These are phyloP conservation scores for Thymelicus sylvestris DNA, from an alignment of 2,888 invertebrate genomes.

Conservation along the genomic window DNA sequence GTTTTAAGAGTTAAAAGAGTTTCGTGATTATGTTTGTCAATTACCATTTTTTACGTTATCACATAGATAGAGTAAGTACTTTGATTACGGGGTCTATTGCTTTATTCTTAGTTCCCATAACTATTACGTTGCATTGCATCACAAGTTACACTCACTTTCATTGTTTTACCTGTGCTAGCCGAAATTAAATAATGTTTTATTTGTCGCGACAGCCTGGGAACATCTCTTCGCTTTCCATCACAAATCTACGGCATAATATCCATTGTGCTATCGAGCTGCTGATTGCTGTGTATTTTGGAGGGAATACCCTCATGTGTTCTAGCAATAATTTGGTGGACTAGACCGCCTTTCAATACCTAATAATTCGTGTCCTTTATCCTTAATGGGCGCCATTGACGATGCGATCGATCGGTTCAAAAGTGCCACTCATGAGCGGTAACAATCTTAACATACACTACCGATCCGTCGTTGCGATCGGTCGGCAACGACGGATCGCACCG, in stretches of 20 bases:
- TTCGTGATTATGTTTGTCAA: too few species aligned
- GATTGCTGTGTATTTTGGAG: slow-evolving; percentile 9
- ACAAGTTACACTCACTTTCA: slow-evolving; percentile 53
- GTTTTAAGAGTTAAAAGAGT: too few species aligned
- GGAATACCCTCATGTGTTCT: background rate
- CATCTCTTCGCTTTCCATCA: slow-evolving; percentile 70
- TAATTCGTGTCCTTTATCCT: too few species aligned
- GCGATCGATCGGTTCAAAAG: too few species aligned
- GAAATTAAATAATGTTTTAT: slow-evolving; percentile 71
- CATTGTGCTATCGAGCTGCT: slow-evolving; percentile 51
- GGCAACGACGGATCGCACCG: too few species aligned
- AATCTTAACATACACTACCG: too few species aligned
- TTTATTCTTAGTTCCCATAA: slow-evolving; percentile 51
- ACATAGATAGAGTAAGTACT: background rate
- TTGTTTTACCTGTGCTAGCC: slow-evolving; percentile 61
- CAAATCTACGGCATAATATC: slow-evolving; percentile 53
- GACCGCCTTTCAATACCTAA: too few species aligned
- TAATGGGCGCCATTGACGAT: too few species aligned
- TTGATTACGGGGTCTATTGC: slow-evolving; percentile 31
- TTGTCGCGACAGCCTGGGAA: slow-evolving; percentile 69
- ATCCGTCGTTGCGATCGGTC: too few species aligned
- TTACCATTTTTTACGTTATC: background rate
- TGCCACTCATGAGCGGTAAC: too few species aligned
- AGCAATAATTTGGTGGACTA: too few species aligned
- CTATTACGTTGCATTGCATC: slow-evolving; percentile 52